Evolutionary conservation across 1,140 invertebrate genomes (phyloP).

Genomic region (Leguminivora glycinivorella): DNA sequence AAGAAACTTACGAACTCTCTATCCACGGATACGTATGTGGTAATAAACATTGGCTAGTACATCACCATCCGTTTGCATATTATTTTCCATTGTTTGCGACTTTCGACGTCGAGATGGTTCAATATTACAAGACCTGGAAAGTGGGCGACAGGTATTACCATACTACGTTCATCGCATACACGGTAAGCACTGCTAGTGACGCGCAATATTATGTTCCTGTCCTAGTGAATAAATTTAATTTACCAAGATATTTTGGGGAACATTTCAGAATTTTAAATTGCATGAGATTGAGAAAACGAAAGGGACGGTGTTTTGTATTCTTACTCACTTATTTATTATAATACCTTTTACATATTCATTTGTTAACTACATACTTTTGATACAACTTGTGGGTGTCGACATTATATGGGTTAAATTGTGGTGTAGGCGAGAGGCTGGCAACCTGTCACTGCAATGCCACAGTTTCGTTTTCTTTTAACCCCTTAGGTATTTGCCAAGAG

Average conservation of each 20-base stretch:
- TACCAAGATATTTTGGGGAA: neutral
- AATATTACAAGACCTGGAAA: conserved; percentile 25
- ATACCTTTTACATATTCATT: too few relatives aligned
- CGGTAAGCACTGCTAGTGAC: neutral
- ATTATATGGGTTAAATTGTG: too few relatives aligned
- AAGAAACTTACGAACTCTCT: too few relatives aligned
- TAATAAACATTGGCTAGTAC: neutral
- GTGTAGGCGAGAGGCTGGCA: too few relatives aligned
- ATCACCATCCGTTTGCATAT: neutral
- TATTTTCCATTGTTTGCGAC: conserved; percentile 21
- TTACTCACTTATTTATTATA: too few relatives aligned
- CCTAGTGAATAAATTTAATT: neutral
- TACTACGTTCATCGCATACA: conserved; percentile 4
- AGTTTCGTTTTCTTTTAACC: too few relatives aligned
- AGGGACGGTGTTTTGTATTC: too few relatives aligned
- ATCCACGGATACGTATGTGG: neutral
- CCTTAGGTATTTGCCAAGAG: too few relatives aligned
- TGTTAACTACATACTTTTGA: too few relatives aligned
- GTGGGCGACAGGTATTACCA: conserved; percentile 12
- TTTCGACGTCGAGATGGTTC: conserved; percentile 26
- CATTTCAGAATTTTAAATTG: neutral
- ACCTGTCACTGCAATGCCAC: too few relatives aligned
- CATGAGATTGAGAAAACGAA: too few relatives aligned
- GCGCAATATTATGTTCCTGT: neutral
- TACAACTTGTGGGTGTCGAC: too few relatives aligned